Conservation (phyloP, 2,888 invertebrate genomes). For the Tetrapedia diversipes region DNA sequence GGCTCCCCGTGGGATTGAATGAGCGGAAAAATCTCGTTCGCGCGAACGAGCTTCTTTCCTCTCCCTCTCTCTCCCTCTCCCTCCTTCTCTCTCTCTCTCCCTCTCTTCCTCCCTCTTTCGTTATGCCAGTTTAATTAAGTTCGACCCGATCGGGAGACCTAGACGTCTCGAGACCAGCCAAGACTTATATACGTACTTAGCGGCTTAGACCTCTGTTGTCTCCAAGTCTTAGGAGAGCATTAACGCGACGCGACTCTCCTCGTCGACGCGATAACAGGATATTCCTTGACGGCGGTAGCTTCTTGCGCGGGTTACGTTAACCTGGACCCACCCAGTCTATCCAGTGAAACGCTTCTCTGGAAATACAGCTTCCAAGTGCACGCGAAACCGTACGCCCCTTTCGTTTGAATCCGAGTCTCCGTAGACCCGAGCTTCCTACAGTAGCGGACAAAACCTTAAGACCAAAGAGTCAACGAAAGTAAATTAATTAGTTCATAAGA, state of each 20-base stretch:
- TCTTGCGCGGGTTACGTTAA: conserved; percentile 1
- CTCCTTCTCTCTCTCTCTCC: neutral
- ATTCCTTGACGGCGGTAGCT: conserved; percentile 29
- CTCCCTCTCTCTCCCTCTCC: neutral
- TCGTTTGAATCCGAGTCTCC: neutral
- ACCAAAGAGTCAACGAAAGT: no score
- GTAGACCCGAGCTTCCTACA: neutral
- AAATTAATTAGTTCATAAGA: no score
- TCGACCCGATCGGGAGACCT: neutral
- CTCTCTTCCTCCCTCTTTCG: neutral
- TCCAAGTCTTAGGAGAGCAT: conserved; percentile 40
- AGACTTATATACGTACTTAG: conserved; percentile 38
- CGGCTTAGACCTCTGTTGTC: conserved; percentile 46
- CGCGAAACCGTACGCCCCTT: conserved; percentile 6
- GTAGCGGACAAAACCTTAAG: no score
- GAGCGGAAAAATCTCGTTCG: conserved; percentile 36
- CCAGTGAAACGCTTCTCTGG: neutral
- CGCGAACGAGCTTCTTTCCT: conserved; percentile 13
- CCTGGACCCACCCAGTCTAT: neutral
- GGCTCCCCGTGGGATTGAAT: conserved; percentile 13
- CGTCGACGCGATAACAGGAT: conserved; percentile 49
- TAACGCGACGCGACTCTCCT: conserved; percentile 25
- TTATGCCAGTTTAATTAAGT: conserved; percentile 53
- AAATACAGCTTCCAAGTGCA: conserved; percentile 3
- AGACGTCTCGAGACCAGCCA: conserved; percentile 19